A percentile compares a stretch with the other conserved stretches of the same genome.
Evolutionary conservation across 2,797 vertebrate species (phyloP).

Genomic region (Glyptemys insculpta): DNA sequence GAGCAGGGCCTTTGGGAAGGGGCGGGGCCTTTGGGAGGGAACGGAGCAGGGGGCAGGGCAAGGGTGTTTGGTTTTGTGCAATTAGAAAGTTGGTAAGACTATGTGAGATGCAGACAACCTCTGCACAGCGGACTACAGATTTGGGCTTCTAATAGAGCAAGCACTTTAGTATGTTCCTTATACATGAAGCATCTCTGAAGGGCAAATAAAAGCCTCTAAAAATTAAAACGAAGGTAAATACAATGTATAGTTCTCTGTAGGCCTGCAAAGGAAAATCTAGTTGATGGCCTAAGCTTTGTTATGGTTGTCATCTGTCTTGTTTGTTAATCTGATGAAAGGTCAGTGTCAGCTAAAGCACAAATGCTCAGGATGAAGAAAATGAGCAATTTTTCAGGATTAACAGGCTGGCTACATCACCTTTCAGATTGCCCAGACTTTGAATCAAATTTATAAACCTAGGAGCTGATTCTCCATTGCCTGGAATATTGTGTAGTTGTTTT

Average conservation of each 20-base stretch:
- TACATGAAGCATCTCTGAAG: neutral
- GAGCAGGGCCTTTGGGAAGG: too few relatives aligned
- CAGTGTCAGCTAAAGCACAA: neutral
- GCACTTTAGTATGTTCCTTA: neutral
- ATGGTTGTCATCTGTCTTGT: neutral
- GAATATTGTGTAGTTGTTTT: neutral
- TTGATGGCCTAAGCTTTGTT: neutral
- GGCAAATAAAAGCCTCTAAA: accelerated
- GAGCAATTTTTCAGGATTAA: neutral
- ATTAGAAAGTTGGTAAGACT: too few relatives aligned
- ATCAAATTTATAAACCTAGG: neutral
- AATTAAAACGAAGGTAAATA: neutral
- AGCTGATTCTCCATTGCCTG: neutral
- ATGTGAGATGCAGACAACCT: neutral
- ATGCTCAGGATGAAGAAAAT: neutral
- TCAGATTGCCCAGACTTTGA: neutral
- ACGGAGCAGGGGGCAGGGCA: too few relatives aligned
- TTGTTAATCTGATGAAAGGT: neutral
- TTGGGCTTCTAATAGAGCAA: neutral
- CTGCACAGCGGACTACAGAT: neutral
- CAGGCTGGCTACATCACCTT: accelerated
- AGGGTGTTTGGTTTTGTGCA: too few relatives aligned
- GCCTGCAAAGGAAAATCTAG: neutral
- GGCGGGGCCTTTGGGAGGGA: too few relatives aligned
- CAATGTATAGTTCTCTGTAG: neutral